Evolutionary conservation across 2,113 vertebrate species (phyloP), one percentile per base, ranked within the genome.

Genomic region (Geococcyx californianus): DNA sequence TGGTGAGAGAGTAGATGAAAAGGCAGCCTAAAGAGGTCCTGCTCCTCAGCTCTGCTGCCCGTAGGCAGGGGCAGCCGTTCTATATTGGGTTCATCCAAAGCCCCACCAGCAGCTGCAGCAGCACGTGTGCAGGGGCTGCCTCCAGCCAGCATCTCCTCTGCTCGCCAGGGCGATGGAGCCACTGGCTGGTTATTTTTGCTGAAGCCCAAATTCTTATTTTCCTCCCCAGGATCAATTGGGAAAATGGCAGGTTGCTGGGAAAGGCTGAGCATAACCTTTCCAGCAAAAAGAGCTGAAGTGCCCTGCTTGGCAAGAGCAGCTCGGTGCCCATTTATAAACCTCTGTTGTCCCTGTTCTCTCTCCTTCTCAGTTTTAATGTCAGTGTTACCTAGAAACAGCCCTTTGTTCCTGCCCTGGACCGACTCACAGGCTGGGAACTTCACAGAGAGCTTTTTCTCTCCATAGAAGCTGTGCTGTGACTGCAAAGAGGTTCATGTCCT

Each of bases 321-420:
- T 88, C 8, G 0, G 63, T 89, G 81, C 78, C 75, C 76, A 67
- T 93, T 94, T 94, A 44, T 21, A 89, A 88, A 69, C 63, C 19
- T 64, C 67, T 40, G 1, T 96, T 97, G 76, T 94, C 47, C 42
- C 84, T 38, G 73, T 91, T 94, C 91, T 56, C 62, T 74, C 54
- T 73, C 67, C 73, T 90, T 90, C 83, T 87, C 88, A 80, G 31
- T 63, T 31, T 66, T 54, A 77, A 93, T 89, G 90, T 33, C 93
- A 66, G 6, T 59, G 93, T 93, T 92, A 86, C 91, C 89, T 95
- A 95, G 96, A 88, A 94, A 95, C 87, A 92, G 62, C 75, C 63
- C 18, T 87, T 60, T 17, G 7, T 60, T 84, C 63, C 68, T 29
- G 16, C 24, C n/a, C 14, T 1, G 64, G 10, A 20, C 21, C 10